Percentiles rank a stretch among this genome's conserved stretches.
Evolutionary conservation across 2,113 vertebrate genomes (phyloP).

Genomic region (Tringa solitaria): DNA sequence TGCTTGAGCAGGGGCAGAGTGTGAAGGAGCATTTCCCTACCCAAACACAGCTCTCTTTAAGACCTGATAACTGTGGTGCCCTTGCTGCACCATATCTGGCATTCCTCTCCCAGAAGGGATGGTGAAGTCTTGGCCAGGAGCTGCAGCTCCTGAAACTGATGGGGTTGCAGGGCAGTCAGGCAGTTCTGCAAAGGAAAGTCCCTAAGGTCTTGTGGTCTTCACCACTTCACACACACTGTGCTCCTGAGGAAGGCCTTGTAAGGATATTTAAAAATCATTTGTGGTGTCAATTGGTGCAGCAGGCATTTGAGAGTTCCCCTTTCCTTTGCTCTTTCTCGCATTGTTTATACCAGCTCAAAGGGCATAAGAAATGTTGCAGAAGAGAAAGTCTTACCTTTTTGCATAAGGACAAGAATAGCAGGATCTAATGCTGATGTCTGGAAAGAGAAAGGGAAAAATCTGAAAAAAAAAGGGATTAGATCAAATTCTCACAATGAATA

Average conservation of each 20-base stretch:
- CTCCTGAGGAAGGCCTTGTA: background rate
- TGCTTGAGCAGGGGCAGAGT: background rate
- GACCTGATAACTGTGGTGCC: background rate
- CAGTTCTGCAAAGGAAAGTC: background rate
- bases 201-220: background rate
- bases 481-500: background rate
- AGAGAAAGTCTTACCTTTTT: background rate
- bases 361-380: background rate
- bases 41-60: background rate
- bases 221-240: background rate
- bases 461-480: background rate
- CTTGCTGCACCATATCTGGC: background rate
- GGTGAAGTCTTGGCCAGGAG: background rate
- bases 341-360: background rate
- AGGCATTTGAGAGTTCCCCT: background rate
- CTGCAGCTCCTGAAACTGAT: rapidly evolving
- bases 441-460: background rate
- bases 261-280: background rate
- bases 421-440: background rate
- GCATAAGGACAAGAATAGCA: background rate
- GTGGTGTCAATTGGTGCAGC: background rate
- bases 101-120: background rate
- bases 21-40: background rate
- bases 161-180: background rate
- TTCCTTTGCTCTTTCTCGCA: background rate